Conservation (phyloP, 2,113 vertebrate species). For the Brevimyrus niger region DNA sequence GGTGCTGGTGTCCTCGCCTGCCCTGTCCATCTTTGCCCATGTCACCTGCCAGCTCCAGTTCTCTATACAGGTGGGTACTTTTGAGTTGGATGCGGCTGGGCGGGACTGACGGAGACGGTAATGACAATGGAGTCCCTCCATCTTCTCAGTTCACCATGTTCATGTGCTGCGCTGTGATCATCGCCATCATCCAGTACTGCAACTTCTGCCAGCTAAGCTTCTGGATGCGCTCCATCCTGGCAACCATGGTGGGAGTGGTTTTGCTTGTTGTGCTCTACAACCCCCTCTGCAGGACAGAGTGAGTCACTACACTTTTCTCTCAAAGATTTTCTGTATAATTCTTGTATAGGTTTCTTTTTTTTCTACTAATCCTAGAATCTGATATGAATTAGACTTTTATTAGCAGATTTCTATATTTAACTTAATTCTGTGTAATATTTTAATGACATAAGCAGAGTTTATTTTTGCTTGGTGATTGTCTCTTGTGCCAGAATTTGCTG, state of each 20-base stretch:
- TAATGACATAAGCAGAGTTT: background rate
- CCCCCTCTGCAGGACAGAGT: conserved; percentile 57
- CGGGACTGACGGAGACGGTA: background rate
- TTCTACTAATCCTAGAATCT: background rate
- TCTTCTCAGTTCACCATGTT: conserved; percentile 75
- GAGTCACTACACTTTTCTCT: conserved; percentile 10
- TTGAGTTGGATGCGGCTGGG: background rate
- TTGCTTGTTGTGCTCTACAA: conserved; percentile 77
- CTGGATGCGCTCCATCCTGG: conserved; percentile 91
- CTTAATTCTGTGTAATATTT: background rate
- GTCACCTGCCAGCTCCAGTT: conserved; percentile 64
- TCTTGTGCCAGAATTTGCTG: background rate
- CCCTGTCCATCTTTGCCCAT: conserved; percentile 86
- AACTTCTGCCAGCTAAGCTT: conserved; percentile 99
- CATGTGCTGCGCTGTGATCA: conserved; percentile 80
- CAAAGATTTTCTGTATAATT: background rate
- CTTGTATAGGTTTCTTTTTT: background rate
- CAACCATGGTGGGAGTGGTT: conserved; percentile 72
- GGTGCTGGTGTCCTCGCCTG: conserved; percentile 85
- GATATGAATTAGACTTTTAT: background rate
- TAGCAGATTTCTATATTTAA: background rate
- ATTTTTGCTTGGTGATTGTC: background rate
- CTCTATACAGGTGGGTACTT: conserved; percentile 53
- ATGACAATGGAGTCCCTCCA: background rate
- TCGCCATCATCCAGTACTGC: conserved; percentile 91